Evolutionary conservation across 2,888 invertebrate species (phyloP).

Genomic region (Eristalinus sepulchralis): DNA sequence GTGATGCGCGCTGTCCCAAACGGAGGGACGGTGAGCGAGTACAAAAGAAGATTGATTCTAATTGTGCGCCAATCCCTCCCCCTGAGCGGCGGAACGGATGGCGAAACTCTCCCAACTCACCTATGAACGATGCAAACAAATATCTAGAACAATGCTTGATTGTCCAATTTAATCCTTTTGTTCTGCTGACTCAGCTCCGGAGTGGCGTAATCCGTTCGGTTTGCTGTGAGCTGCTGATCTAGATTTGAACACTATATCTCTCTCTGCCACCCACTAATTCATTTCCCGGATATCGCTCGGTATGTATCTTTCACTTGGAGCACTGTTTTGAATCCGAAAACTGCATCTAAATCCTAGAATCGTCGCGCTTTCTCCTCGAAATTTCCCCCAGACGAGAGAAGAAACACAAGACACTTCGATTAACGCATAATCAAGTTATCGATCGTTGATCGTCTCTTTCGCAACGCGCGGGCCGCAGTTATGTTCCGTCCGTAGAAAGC

Average conservation of each 20-base stretch:
- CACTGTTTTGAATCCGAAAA: constrained; percentile 3
- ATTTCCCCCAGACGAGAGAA: not conserved
- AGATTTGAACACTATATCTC: constrained; percentile 11
- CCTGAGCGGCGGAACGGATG: not conserved
- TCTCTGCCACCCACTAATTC: constrained; percentile 40
- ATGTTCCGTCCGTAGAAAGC: constrained; percentile 36
- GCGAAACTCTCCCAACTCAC: constrained; percentile 37
- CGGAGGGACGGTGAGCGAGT: not conserved
- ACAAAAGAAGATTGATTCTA: constrained; percentile 27
- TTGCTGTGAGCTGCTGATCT: constrained; percentile 1
- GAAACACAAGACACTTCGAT: constrained; percentile 15
- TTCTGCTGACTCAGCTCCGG: constrained; percentile 41
- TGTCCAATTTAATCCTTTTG: constrained; percentile 58
- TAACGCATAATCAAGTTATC: constrained; percentile 36
- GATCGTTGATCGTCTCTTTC: constrained; percentile 41
- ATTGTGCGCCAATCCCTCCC: constrained; percentile 5
- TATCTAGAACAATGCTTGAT: constrained; percentile 36
- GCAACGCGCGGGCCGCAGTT: constrained; percentile 34
- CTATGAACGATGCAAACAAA: constrained; percentile 47
- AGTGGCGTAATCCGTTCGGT: constrained; percentile 42
- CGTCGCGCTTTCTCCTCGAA: constrained; percentile 55
- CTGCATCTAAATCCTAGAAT: constrained; percentile 19
- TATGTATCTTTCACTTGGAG: constrained; percentile 21
- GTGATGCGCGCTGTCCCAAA: not conserved
- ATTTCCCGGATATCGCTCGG: not conserved